phyloP scores from a whole-genome alignment of 2,888 invertebrate genomes.

The Thumatha senex region DNA sequence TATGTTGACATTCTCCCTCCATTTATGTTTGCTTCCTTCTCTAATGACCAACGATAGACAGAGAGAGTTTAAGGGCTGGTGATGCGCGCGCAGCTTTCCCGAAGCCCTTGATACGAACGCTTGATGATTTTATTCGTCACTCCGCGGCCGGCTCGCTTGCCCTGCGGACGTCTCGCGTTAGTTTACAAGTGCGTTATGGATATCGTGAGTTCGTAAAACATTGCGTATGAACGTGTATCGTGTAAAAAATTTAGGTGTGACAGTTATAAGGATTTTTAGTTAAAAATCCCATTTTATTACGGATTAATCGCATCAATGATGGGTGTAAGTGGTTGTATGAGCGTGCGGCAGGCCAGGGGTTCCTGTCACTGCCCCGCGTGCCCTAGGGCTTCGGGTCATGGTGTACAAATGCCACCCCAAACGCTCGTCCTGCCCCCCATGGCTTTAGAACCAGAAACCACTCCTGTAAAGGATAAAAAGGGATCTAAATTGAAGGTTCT shows the following conservation, averaged over 20 bases:
- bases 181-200: constrained; percentile 37
- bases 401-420: constrained; percentile 66
- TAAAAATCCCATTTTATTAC: constrained; percentile 27
- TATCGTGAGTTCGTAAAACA: constrained; percentile 39
- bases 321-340: constrained; percentile 83
- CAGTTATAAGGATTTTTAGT: constrained; percentile 30
- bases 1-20: constrained; percentile 50
- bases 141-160: constrained; percentile 65
- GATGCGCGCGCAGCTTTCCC: constrained; percentile 52
- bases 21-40: constrained; percentile 21
- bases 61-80: constrained; percentile 35
- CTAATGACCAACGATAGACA: constrained; percentile 13
- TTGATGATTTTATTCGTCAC: constrained; percentile 38
- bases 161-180: constrained; percentile 64
- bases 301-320: constrained; percentile 65
- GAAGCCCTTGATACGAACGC: constrained; percentile 30
- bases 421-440: constrained; percentile 76
- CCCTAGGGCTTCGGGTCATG: constrained; percentile 71
- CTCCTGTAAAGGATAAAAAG: constrained; percentile 76
- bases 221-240: constrained; percentile 20
- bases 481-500: constrained; percentile 92
- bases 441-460: constrained; percentile 73
- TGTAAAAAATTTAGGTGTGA: constrained; percentile 21
- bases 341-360: constrained; percentile 81
- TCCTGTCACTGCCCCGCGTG: constrained; percentile 82